phyloP scores from a whole-genome alignment of 2,888 invertebrate species.

The Phasia obesa region DNA sequence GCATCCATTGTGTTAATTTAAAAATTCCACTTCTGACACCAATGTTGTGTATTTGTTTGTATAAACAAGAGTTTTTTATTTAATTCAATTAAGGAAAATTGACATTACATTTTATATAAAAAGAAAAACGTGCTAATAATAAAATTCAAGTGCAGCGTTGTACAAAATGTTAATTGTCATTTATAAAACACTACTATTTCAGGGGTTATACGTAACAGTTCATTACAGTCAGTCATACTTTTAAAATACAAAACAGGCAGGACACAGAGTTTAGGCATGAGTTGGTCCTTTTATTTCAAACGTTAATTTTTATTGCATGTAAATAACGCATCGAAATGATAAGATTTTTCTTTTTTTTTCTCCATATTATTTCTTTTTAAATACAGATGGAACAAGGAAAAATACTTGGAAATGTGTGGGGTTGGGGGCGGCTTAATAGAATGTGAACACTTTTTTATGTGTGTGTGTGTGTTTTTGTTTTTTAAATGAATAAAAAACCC shows the following conservation, averaged over 20 bases:
- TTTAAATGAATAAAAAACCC: constrained; percentile 52
- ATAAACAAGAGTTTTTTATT: too few relatives aligned
- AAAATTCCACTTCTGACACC: too few relatives aligned
- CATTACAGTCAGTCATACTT: constrained; percentile 56
- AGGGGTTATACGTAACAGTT: too few relatives aligned
- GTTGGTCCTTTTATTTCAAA: constrained; percentile 72
- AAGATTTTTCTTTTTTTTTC: constrained; percentile 45
- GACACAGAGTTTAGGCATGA: constrained; percentile 6
- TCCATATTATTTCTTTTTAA: constrained; percentile 23
- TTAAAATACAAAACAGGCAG: constrained; percentile 19
- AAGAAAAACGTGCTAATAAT: too few relatives aligned
- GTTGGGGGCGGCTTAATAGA: constrained; percentile 10
- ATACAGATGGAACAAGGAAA: constrained; percentile 12
- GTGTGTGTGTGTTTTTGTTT: too few relatives aligned
- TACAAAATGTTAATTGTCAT: too few relatives aligned
- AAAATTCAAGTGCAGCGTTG: too few relatives aligned
- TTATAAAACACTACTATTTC: too few relatives aligned
- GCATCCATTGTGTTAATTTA: too few relatives aligned
- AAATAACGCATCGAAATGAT: constrained; percentile 75
- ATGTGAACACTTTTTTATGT: constrained; percentile 63
- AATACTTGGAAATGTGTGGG: neutral
- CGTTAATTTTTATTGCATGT: constrained; percentile 79
- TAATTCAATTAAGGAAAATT: too few relatives aligned
- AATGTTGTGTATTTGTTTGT: too few relatives aligned
- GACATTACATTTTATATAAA: too few relatives aligned